These are phyloP conservation scores for Scleropages formosus DNA, from an alignment of 2,797 vertebrate species.

Conservation along the genomic window DNA sequence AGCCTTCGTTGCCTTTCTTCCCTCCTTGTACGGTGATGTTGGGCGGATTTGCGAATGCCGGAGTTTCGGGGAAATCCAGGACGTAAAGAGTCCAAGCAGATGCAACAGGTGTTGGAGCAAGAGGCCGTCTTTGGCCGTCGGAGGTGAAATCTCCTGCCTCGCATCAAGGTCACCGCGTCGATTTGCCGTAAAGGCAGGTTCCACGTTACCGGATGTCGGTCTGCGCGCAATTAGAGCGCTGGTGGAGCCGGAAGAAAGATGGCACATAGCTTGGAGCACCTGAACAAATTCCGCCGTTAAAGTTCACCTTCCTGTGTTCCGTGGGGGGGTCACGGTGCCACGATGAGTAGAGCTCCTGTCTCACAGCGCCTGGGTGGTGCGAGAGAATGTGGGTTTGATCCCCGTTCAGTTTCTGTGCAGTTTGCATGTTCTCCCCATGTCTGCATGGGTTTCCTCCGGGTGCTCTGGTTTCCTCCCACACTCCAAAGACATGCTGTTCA, in stretches of 20 bases:
- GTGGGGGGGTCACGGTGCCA: too few relatives aligned
- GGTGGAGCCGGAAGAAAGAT: not conserved
- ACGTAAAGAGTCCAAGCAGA: not conserved
- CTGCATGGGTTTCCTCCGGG: too few relatives aligned
- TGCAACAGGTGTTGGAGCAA: not conserved
- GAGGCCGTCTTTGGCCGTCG: not conserved
- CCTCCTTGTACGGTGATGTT: not conserved
- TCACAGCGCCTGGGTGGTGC: too few relatives aligned
- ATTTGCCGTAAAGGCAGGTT: not conserved
- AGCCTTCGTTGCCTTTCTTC: not conserved
- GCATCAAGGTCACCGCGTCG: not conserved
- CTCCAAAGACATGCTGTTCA: too few relatives aligned
- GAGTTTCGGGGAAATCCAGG: not conserved
- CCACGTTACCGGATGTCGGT: not conserved
- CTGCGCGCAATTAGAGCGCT: not conserved
- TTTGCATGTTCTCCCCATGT: too few relatives aligned
- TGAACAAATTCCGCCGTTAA: not conserved
- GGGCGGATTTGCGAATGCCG: not conserved
- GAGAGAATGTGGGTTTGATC: too few relatives aligned
- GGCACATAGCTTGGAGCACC: not conserved
- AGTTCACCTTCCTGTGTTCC: not conserved
- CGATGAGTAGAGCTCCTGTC: too few relatives aligned
- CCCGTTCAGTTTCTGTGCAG: too few relatives aligned
- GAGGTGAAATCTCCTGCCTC: too few relatives aligned
- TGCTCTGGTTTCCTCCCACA: too few relatives aligned